These are phyloP conservation scores for Nomada fabriciana DNA, from an alignment of 2,888 invertebrate genomes.

Conservation along the genomic window DNA sequence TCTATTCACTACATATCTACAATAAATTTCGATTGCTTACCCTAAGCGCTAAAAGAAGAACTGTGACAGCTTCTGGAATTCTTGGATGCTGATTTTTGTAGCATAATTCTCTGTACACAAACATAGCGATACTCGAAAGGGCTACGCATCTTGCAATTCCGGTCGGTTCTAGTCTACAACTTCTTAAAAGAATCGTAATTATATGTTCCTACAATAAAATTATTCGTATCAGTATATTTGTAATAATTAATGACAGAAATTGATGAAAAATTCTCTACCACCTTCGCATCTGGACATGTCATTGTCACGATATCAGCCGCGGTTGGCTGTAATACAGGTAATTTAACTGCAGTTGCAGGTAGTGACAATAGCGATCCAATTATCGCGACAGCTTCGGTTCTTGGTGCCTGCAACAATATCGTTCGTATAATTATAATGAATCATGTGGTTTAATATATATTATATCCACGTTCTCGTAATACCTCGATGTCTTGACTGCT, in stretches of 20 bases:
- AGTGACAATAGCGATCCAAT: conserved; percentile 94
- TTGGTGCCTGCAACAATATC: conserved; percentile 88
- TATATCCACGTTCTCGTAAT: background rate
- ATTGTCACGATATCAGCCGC: conserved; percentile 86
- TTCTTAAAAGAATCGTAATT: conserved; percentile 93
- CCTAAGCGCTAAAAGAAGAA: conserved; percentile 89
- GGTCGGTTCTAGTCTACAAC: conserved; percentile 95
- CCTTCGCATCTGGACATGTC: conserved; percentile 92
- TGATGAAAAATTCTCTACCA: conserved; percentile 74
- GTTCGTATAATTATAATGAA: background rate
- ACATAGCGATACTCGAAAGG: conserved; percentile 92
- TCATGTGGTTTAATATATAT: background rate
- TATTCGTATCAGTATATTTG: conserved; percentile 9
- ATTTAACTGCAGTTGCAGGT: conserved; percentile 89
- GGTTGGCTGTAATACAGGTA: conserved; percentile 89
- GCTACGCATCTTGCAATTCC: conserved; percentile 95
- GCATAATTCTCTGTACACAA: conserved; percentile 88
- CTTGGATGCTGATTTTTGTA: conserved; percentile 88
- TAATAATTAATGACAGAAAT: background rate
- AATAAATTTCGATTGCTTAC: conserved; percentile 83
- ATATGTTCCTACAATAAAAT: conserved; percentile 90
- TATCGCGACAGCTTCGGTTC: conserved; percentile 95
- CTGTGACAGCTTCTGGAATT: conserved; percentile 89
- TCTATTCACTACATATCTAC: background rate
- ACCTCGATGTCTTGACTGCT: conserved; percentile 91